A percentile compares a stretch with the other conserved stretches of the same genome.
Evolutionary conservation across 2,888 invertebrate species (phyloP).

Genomic region (Glaucopsyche alexis): DNA sequence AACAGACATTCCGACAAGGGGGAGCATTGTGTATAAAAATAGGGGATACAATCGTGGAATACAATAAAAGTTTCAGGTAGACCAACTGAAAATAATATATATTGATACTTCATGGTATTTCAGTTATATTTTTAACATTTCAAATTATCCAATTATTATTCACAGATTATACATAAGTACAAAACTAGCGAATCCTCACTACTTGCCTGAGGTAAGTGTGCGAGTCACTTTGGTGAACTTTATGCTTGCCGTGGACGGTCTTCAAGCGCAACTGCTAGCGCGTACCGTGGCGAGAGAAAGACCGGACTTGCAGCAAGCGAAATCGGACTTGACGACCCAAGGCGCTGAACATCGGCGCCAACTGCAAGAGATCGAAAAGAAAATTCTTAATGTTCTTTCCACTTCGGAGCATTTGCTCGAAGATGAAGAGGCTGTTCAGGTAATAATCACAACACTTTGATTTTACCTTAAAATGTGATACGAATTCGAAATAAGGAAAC

Average conservation of each 20-base stretch:
- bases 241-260: conserved; percentile 92
- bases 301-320: conserved; percentile 94
- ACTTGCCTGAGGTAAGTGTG: conserved; percentile 95
- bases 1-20: conserved; percentile 94
- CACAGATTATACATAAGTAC: conserved; percentile 94
- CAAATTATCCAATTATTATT: conserved; percentile 31
- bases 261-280: conserved; percentile 93
- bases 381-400: conserved; percentile 85
- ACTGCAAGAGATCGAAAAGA: conserved; percentile 93
- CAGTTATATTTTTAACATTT: background rate
- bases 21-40: conserved; percentile 92
- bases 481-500: background rate
- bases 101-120: conserved; percentile 35
- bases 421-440: conserved; percentile 93
- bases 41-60: conserved; percentile 95
- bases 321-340: conserved; percentile 91
- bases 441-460: conserved; percentile 36
- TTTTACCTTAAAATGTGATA: background rate
- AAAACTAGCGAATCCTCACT: conserved; percentile 95
- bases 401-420: conserved; percentile 83
- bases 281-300: conserved; percentile 95
- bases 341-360: conserved; percentile 91
- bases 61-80: conserved; percentile 90
- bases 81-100: conserved; percentile 34
- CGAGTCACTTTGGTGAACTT: conserved; percentile 95